Base-by-base conservation (phyloP, 2,888 invertebrate genomes). In the Torymus aiolomorphi region DNA sequence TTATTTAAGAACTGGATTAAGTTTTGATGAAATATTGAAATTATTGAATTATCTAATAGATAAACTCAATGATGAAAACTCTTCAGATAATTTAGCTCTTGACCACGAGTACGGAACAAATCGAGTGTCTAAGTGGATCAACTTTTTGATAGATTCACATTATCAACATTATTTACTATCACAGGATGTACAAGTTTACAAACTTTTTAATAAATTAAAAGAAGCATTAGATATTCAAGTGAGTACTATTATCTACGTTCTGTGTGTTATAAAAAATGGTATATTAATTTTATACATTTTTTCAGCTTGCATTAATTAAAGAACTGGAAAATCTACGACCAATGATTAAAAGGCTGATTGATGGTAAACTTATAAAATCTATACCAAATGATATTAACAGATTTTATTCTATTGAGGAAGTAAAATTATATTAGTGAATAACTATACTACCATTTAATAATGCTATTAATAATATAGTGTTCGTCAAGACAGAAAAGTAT, bases 101-200 rank as follows among this genome's bases (percentile, higher is more conserved):
- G 49, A 78, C 20, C 62, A 20, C 1, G 57, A 65, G 12, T 71
- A 24, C 12, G 66, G 83, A 61, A 85, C 86, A 2, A 91, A 91
- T 81, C 93, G 92, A 82, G 85, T 94, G 18, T 91, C n/a, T n/a
- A n/a, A 93, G 80, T 95, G 95, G 95, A 92, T 92, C 63, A 92
- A 91, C 51, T 86, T 94, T 42, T 85, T 95, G 11, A 90, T 95
- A 81, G 95, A 95, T 90, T 92, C 94, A 8, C 94, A 94, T 89
- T 95, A 94, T 88, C 94, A 94, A 85, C 94, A 94, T 84, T 93
- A 94, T 85, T 85, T 95, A 62, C 91, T 95, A 83, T 93, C 93
- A 2, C 93, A 92, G 85, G 94, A 95, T 89, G 88, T 91, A 2
- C 91, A 92, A 83, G 92, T 94, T 8, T 88, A 92, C 12, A 85